phyloP scores from a whole-genome alignment of 2,113 vertebrate species.

The Misgurnus mizolepis region DNA sequence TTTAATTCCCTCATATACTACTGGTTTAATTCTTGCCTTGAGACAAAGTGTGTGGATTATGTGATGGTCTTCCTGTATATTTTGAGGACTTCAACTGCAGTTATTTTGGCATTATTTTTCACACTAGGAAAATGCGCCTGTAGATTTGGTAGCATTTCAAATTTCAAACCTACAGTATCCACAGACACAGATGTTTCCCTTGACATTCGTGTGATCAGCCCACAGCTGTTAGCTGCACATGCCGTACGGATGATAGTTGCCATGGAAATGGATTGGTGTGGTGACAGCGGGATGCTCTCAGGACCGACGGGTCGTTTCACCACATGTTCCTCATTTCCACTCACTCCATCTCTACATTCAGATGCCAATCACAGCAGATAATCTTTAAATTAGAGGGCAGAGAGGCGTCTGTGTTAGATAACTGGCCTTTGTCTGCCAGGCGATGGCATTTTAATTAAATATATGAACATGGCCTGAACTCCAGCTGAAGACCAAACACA shows the following conservation, averaged over 20 bases:
- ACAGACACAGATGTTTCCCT: neutral
- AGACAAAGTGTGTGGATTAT: too few species aligned
- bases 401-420: constrained; percentile 54
- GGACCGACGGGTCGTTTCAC: constrained; percentile 20
- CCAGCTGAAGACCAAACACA: constrained; percentile 76
- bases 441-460: constrained; percentile 82
- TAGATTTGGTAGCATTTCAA: too few species aligned
- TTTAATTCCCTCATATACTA: too few species aligned
- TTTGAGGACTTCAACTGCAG: too few species aligned
- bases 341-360: constrained; percentile 7
- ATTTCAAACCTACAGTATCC: neutral
- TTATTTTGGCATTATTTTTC: too few species aligned
- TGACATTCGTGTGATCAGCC: constrained; percentile 10
- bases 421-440: constrained; percentile 65
- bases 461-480: constrained; percentile 75
- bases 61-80: too few species aligned
- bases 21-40: too few species aligned
- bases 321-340: constrained; percentile 22
- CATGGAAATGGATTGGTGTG: constrained; percentile 33
- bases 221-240: neutral
- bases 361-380: constrained; percentile 61
- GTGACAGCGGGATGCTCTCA: neutral
- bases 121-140: too few species aligned
- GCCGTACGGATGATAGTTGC: constrained; percentile 30
- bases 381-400: constrained; percentile 73